These are phyloP conservation scores for Nycteola revayana DNA, from an alignment of 2,888 invertebrate species.

Conservation along the genomic window DNA sequence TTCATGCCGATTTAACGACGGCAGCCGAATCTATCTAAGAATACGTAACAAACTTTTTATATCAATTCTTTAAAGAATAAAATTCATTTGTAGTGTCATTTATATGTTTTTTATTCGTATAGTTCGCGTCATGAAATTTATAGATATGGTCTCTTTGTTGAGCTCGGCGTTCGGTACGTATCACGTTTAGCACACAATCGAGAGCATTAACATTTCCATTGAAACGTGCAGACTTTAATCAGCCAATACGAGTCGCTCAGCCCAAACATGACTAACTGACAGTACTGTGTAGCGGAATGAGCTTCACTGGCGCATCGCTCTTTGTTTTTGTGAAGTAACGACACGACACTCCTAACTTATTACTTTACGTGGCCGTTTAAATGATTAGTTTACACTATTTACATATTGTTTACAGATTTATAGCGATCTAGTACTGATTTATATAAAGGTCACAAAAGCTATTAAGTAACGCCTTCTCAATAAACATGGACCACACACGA, in stretches of 20 bases:
- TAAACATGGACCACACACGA: conserved; percentile 71
- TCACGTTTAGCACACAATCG: conserved; percentile 74
- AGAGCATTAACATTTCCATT: conserved; percentile 72
- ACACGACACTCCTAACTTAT: conserved; percentile 14
- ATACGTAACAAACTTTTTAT: conserved; percentile 59
- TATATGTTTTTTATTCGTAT: conserved; percentile 57
- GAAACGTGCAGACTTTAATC: conserved; percentile 56
- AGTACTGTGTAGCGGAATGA: conserved; percentile 23
- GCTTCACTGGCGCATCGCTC: conserved; percentile 24
- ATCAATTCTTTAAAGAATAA: conserved; percentile 57
- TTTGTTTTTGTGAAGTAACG: conserved; percentile 22
- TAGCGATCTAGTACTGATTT: conserved; percentile 48
- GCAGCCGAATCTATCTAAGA: conserved; percentile 56
- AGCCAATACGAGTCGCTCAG: conserved; percentile 47
- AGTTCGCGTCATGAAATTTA: conserved; percentile 58
- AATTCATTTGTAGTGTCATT: conserved; percentile 60
- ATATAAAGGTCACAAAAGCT: conserved; percentile 48
- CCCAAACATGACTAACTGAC: conserved; percentile 39
- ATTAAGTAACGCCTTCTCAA: conserved; percentile 57
- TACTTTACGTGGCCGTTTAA: conserved; percentile 20
- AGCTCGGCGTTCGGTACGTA: conserved; percentile 55
- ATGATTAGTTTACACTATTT: conserved; percentile 39
- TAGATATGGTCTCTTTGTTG: conserved; percentile 66
- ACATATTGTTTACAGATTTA: conserved; percentile 42
- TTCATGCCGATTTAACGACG: conserved; percentile 72